Percentiles rank a stretch among this genome's conserved stretches.
phyloP scores from a whole-genome alignment of 2,113 vertebrate species.

The Natator depressus region DNA sequence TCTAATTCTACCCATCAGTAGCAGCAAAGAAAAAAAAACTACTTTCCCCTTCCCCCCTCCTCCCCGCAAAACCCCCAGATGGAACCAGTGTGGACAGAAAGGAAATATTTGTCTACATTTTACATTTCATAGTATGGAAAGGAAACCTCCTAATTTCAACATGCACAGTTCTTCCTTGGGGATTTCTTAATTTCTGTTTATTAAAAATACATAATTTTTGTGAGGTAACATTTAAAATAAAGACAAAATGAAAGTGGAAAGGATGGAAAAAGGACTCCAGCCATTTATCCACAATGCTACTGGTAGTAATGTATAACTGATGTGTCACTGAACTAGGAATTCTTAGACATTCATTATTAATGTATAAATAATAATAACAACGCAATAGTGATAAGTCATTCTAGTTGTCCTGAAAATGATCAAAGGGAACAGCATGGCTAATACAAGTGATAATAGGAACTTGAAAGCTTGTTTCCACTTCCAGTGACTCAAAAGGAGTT shows the following conservation, averaged over 20 bases:
- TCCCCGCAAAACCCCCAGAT: background rate
- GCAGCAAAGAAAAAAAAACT: background rate
- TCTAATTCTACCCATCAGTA: slow-evolving; percentile 54
- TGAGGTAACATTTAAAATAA: background rate
- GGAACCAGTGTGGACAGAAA: background rate
- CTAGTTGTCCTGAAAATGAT: slow-evolving; percentile 22
- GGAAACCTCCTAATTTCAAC: background rate
- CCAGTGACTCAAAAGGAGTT: slow-evolving; percentile 42
- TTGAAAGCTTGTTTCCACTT: slow-evolving; percentile 39
- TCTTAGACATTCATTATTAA: background rate
- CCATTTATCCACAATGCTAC: background rate
- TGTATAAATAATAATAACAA: background rate
- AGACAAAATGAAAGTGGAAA: background rate
- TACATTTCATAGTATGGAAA: background rate
- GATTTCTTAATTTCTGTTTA: background rate
- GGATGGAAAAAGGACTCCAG: background rate
- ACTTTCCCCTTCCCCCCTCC: no score
- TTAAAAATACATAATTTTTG: background rate
- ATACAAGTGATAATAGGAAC: slow-evolving; percentile 17
- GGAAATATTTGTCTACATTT: background rate
- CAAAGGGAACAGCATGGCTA: background rate
- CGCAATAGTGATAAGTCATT: slow-evolving; percentile 3
- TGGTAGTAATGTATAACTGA: background rate
- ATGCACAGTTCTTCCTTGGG: fast-evolving
- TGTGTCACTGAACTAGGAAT: background rate